phyloP scores from a whole-genome alignment of 2,113 vertebrate species.

The Spermophilus dauricus region DNA sequence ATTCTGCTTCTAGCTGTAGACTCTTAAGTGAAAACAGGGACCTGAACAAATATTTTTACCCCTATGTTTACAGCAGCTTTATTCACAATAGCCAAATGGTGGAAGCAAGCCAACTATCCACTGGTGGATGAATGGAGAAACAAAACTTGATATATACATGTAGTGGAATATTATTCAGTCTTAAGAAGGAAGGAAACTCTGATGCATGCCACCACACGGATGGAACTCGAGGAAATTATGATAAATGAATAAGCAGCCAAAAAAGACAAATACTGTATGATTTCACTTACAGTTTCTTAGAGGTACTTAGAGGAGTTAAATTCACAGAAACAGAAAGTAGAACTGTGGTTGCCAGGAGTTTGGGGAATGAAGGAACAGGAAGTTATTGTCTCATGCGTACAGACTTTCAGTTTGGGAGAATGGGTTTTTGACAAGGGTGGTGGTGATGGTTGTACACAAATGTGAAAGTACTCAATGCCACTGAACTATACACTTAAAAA shows the following conservation, averaged over 20 bases:
- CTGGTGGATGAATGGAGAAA: neutral
- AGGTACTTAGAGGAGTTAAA: neutral
- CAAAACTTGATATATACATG: neutral
- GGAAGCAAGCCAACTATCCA: neutral
- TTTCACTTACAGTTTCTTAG: neutral
- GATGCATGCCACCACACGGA: neutral
- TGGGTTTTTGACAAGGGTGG: neutral
- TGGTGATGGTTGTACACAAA: neutral
- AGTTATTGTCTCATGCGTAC: neutral
- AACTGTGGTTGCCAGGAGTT: neutral
- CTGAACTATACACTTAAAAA: neutral
- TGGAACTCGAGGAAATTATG: neutral
- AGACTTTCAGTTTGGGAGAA: neutral
- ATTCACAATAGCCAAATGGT: neutral
- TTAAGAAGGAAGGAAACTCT: neutral
- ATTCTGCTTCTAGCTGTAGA: neutral
- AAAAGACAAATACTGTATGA: neutral
- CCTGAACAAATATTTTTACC: neutral
- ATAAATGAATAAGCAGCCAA: neutral
- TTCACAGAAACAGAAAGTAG: neutral
- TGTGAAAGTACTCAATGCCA: neutral
- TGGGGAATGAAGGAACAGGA: neutral
- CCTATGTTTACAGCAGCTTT: neutral
- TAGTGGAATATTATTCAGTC: neutral
- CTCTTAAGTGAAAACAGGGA: neutral